Base-by-base conservation (phyloP, 2,113 vertebrate genomes). In the Syrrhaptes paradoxus region DNA sequence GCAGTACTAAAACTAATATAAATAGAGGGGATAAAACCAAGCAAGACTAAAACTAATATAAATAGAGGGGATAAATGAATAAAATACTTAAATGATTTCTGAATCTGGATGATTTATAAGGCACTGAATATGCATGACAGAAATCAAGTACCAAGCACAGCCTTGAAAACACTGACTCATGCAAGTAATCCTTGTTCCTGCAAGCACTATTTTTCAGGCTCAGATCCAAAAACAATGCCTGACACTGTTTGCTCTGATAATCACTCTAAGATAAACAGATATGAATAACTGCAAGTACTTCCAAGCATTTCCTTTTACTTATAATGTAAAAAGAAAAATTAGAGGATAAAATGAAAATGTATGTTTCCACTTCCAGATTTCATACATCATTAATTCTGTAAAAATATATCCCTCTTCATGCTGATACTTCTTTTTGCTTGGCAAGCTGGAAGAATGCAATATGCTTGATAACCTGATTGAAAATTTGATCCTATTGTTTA, bases 401-500 rank as follows among this genome's bases (percentile, higher is more conserved):
- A 97, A 97, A 97, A 95, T 71, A 94, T 62, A 95, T 93, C 78
- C 52, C 28, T 68, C 83, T 95, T 95, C 93, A 92, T 94, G 87
- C 63, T 95, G 96, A 94, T 87, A 90, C 87, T 76, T 95, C 85
- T 91, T 34, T 77, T 87, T 84, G 75, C 73, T 97, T 96, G 96
- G 89, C 85, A 97, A 90, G 86, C 83, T 92, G 91, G 74, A 91
- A 86, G 88, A 96, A 97, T 87, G 93, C 82, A 97, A 91, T 96
- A 95, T 84, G 87, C 87, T 82, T 81, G 91, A 84, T 97, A 96
- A 97, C 90, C 80, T 94, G 95, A 97, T 74, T 96, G 96, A 97
- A 97, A 97, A 98, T 92, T 83, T 97, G 96, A 98, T 98, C 89
- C 94, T 90, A 98, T 97, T 98, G 97, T 97, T 96, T 94, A 97